phyloP scores from a whole-genome alignment of 2,113 vertebrate genomes.

The Tetrax tetrax region DNA sequence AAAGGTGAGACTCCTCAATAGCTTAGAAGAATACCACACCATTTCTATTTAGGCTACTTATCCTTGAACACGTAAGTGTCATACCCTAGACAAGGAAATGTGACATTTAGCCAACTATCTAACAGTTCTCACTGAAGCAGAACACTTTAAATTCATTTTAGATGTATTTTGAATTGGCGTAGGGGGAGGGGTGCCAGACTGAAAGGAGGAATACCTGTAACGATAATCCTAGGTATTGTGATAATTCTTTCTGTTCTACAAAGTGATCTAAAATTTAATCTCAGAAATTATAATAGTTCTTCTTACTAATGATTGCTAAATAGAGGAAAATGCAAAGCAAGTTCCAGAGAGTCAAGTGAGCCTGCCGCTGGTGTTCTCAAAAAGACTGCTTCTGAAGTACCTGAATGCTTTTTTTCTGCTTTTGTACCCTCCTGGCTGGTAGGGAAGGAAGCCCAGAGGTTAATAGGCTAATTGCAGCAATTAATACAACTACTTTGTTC shows the following conservation, averaged over 20 bases:
- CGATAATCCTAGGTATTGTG: background rate
- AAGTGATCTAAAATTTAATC: background rate
- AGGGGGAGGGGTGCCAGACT: no score
- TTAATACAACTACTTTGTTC: background rate
- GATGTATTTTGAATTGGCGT: background rate
- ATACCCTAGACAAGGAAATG: background rate
- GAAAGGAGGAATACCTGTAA: background rate
- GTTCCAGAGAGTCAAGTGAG: background rate
- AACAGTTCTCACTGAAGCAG: background rate
- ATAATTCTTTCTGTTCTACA: background rate
- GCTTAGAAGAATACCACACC: background rate
- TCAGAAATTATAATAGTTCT: background rate
- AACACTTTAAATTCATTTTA: background rate
- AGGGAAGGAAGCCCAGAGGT: background rate
- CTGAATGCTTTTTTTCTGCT: background rate
- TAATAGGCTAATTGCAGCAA: background rate
- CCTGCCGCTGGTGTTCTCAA: background rate
- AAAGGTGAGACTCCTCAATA: background rate
- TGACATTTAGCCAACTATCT: background rate
- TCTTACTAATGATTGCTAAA: background rate
- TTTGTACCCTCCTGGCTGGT: background rate
- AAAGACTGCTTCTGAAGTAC: background rate
- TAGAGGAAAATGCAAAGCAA: background rate
- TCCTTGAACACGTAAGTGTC: background rate
- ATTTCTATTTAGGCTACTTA: background rate